A percentile compares a stretch with the other conserved stretches of the same genome.
phyloP scores from a whole-genome alignment of 2,797 vertebrate species.

The Macroramphosus scolopax region DNA sequence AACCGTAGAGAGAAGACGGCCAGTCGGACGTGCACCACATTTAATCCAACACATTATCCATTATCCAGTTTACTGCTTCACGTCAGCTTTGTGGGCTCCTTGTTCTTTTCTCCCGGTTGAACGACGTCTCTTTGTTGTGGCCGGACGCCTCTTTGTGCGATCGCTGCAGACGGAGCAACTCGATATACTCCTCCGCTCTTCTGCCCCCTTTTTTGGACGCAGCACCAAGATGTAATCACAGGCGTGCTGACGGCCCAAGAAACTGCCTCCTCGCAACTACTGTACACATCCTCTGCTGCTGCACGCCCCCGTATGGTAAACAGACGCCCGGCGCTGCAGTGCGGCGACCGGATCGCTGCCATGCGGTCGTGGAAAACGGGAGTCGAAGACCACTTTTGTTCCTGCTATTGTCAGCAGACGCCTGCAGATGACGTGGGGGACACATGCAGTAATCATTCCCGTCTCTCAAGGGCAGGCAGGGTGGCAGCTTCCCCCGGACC shows the following conservation, averaged over 20 bases:
- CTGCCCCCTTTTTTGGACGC: constrained; percentile 49
- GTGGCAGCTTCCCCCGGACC: constrained; percentile 28
- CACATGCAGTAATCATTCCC: constrained; percentile 39
- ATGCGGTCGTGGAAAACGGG: constrained; percentile 64
- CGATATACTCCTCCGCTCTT: constrained; percentile 44
- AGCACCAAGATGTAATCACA: constrained; percentile 47
- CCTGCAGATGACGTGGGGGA: constrained; percentile 29
- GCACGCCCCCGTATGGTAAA: constrained; percentile 42
- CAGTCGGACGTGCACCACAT: constrained; percentile 36
- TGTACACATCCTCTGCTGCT: constrained; percentile 38
- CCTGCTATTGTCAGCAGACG: constrained; percentile 67
- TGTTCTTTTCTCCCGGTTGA: constrained; percentile 9
- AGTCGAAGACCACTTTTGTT: constrained; percentile 63
- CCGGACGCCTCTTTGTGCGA: constrained; percentile 22
- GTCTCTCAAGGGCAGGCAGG: constrained; percentile 50
- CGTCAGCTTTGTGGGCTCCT: constrained; percentile 15
- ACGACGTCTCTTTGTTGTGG: constrained; percentile 49
- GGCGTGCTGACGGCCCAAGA: constrained; percentile 25
- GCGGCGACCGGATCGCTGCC: constrained; percentile 61
- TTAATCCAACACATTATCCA: constrained; percentile 20
- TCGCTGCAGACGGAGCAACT: constrained; percentile 36
- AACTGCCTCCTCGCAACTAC: constrained; percentile 51
- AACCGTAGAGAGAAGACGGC: too few species aligned
- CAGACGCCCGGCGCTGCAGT: constrained; percentile 27
- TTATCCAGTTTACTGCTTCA: constrained; percentile 33